Base-by-base conservation (phyloP, 1,140 invertebrate species). In the Pseudachorutes palmiensis region DNA sequence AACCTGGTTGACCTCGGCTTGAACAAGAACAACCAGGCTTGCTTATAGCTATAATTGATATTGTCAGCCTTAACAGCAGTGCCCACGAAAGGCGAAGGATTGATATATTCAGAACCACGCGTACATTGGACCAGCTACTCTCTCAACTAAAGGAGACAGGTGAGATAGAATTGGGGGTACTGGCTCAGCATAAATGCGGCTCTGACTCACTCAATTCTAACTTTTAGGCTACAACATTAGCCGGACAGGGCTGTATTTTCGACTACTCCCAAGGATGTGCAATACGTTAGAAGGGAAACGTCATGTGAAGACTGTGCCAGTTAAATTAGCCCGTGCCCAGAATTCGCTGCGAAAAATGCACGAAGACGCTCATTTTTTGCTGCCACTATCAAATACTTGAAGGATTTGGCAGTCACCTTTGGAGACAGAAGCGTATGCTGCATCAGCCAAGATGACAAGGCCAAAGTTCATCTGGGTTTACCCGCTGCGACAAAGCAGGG, bases 401-500 rank as follows among this genome's bases (percentile, higher is more conserved):
- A 74, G 59, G 45, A 71, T 16, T 36, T 76, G 12, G 66, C 69
- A 12, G 61, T 61, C 2, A 33, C 73, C 32, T 32, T 77, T n/a
- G 75, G 76, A n/a, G 65, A 69, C 16, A 60, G 73, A 31, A 49
- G 71, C 41, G 72, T 76, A 2, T 71, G 69, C 48, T 74, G 73
- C 61, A 22, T 78, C 2, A 70, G 62, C 30, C 76, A 78, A 67
- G 77, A 80, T 73, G 79, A 80, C 62, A 80, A 80, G 74, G 75
- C 76, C 26, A 68, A 77, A 19, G 76, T 81, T 0, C 78, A 79
- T 28, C 71, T 81, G 30, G 79, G 79, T 45, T 63, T 78, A 26
- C 76, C 78, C 57, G 79, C 77, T 55, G 79, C 76, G 36, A 79
- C 78, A 26, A 77, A 75, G 64, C 78, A 80, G 71, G 68, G 74